These are phyloP conservation scores for Atethmia centrago DNA, from an alignment of 2,888 invertebrate genomes.

Conservation along the genomic window DNA sequence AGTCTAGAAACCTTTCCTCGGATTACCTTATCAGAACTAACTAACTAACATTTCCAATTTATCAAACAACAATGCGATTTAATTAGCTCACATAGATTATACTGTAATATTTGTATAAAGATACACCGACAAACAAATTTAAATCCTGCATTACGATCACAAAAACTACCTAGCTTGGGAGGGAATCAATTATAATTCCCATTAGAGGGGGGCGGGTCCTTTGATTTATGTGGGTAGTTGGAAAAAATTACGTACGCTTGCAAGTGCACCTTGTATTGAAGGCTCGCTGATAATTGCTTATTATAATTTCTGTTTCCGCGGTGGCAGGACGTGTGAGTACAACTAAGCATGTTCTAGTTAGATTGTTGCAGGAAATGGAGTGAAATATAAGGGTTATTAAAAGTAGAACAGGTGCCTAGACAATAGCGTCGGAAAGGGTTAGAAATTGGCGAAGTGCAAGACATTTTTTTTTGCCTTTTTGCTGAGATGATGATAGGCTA, in stretches of 20 bases:
- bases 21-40: neutral
- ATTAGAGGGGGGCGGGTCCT: constrained; percentile 79
- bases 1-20: neutral
- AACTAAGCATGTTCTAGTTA: constrained; percentile 28
- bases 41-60: constrained; percentile 28
- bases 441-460: neutral
- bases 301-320: constrained; percentile 60
- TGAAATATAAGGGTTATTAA: neutral
- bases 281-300: constrained; percentile 61
- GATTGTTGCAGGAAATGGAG: constrained; percentile 10
- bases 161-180: constrained; percentile 71
- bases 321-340: constrained; percentile 36
- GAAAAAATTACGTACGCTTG: constrained; percentile 65
- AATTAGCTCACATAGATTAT: constrained; percentile 51
- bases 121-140: constrained; percentile 61
- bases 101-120: constrained; percentile 60
- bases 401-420: constrained; percentile 12
- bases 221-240: constrained; percentile 73
- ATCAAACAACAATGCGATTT: constrained; percentile 53
- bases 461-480: too few relatives aligned
- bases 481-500: too few relatives aligned
- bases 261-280: constrained; percentile 70
- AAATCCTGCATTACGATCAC: constrained; percentile 68
- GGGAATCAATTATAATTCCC: constrained; percentile 84
- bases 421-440: neutral